phyloP scores from a whole-genome alignment of 2,113 vertebrate genomes.

The Neolamprologus sp. region DNA sequence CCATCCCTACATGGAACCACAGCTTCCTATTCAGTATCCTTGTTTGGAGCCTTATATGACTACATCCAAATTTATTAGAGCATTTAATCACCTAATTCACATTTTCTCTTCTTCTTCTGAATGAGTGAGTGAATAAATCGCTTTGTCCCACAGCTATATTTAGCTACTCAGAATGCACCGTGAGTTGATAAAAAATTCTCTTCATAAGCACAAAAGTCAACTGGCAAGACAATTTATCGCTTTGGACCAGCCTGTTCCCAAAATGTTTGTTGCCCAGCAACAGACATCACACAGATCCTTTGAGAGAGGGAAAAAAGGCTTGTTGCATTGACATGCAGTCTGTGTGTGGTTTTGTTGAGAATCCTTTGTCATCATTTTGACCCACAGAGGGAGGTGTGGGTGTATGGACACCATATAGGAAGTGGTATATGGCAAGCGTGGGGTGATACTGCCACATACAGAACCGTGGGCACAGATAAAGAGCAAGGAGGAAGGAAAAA shows the following conservation, averaged over 20 bases:
- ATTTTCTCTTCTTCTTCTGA: neutral
- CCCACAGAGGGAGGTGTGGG: slow-evolving; percentile 1
- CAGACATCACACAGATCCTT: neutral
- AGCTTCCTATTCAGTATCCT: neutral
- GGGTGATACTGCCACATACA: neutral
- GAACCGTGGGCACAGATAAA: neutral
- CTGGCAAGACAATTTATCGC: neutral
- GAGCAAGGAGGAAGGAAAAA: neutral
- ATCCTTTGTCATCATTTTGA: neutral
- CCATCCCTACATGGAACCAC: neutral
- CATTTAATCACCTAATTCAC: neutral
- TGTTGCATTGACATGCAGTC: neutral
- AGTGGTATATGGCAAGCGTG: neutral
- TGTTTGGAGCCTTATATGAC: neutral
- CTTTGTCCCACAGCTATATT: neutral
- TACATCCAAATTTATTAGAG: neutral
- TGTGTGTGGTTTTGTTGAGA: neutral
- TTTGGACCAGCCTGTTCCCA: neutral
- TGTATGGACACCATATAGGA: neutral
- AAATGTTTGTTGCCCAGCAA: slow-evolving; percentile 27
- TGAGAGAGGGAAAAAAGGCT: neutral
- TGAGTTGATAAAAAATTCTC: neutral
- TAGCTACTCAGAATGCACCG: neutral
- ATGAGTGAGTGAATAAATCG: neutral
- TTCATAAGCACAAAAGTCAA: neutral